phyloP scores from a whole-genome alignment of 2,113 vertebrate genomes.

The Mandrillus leucophaeus region DNA sequence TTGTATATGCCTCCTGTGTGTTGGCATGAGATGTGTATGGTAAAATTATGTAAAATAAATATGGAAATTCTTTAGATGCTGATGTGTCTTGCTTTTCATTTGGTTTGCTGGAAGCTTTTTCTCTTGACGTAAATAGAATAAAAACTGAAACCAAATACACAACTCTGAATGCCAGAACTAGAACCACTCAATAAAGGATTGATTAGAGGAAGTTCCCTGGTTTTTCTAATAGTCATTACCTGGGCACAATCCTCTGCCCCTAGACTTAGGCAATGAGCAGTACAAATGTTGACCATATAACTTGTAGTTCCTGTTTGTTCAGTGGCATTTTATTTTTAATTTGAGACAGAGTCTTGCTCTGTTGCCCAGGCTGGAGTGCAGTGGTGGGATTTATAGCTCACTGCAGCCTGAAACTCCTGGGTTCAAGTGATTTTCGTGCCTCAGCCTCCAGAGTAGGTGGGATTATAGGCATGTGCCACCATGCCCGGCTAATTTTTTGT shows the following conservation, averaged over 20 bases:
- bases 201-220: neutral
- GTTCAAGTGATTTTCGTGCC: too few relatives aligned
- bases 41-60: slow-evolving; percentile 94
- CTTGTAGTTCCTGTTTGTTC: neutral
- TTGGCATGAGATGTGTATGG: slow-evolving; percentile 94
- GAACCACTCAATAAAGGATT: neutral
- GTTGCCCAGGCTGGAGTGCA: too few relatives aligned
- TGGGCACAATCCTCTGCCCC: neutral
- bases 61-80: slow-evolving; percentile 89
- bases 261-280: neutral
- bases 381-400: too few relatives aligned
- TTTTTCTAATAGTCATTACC: neutral
- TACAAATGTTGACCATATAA: neutral
- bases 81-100: slow-evolving; percentile 63
- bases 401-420: too few relatives aligned
- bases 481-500: too few relatives aligned
- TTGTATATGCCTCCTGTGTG: slow-evolving; percentile 93
- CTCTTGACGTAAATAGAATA: neutral
- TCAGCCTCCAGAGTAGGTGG: too few relatives aligned
- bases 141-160: neutral
- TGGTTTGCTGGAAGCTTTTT: neutral
- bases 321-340: neutral
- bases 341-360: too few relatives aligned
- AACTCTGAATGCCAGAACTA: neutral
- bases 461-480: too few relatives aligned